These are phyloP conservation scores for Chrysaora quinquecirrha DNA, from an alignment of 30 jellyfish, hydroid and myxozoan genomes.

Conservation along the genomic window DNA sequence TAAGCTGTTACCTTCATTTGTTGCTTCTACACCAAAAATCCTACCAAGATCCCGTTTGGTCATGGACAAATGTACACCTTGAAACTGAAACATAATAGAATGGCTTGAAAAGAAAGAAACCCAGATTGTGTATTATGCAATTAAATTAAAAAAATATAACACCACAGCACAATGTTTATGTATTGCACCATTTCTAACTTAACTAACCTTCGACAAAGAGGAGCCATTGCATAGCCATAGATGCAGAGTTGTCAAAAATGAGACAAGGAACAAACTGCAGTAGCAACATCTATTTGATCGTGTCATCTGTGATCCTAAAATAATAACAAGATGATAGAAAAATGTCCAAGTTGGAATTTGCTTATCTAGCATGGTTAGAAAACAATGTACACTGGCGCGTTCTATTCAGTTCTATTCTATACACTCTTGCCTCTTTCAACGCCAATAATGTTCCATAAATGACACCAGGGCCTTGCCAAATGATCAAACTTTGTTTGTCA, in stretches of 20 bases:
- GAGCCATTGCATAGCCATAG: slow-evolving; percentile 44
- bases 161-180: too few relatives aligned
- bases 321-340: too few relatives aligned
- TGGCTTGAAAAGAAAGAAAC: neutral
- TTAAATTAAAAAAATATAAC: too few relatives aligned
- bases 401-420: too few relatives aligned
- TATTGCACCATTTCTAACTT: too few relatives aligned
- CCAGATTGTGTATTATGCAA: neutral
- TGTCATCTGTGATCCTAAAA: slow-evolving; percentile 66
- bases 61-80: slow-evolving; percentile 84
- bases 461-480: too few relatives aligned
- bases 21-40: slow-evolving; percentile 91
- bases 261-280: slow-evolving; percentile 40
- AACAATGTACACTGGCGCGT: too few relatives aligned
- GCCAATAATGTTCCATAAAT: too few relatives aligned
- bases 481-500: too few relatives aligned
- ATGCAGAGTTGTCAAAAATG: slow-evolving; percentile 29
- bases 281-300: slow-evolving; percentile 33
- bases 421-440: too few relatives aligned
- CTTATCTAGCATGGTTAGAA: too few relatives aligned
- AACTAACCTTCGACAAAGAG: slow-evolving; percentile 18
- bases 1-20: slow-evolving; percentile 60
- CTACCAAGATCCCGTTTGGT: slow-evolving; percentile 80
- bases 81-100: slow-evolving; percentile 33
- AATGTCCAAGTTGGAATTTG: too few relatives aligned